Evolutionary conservation across 2,797 vertebrate genomes (phyloP).

Genomic region (Enteromius anoplus): DNA sequence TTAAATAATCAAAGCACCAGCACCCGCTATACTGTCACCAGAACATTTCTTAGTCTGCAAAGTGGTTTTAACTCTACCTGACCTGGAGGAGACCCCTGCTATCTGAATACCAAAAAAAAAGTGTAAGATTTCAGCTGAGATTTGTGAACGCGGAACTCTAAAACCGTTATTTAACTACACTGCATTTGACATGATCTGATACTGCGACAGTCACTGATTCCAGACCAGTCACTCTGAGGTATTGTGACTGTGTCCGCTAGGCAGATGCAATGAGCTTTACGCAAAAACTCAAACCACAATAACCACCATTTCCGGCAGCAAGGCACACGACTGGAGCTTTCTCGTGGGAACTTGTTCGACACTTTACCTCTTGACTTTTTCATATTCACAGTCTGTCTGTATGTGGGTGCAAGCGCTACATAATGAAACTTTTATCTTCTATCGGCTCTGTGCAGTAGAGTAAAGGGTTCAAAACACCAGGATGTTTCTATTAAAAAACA

Average conservation of each 20-base stretch:
- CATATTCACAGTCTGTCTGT: constrained; percentile 5
- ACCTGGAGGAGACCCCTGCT: constrained; percentile 43
- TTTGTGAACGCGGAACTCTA: background rate
- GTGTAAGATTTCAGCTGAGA: constrained; percentile 13
- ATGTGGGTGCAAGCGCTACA: background rate
- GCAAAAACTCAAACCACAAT: constrained; percentile 65
- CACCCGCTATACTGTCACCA: background rate
- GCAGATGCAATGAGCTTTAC: constrained; percentile 51
- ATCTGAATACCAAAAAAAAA: too few species aligned
- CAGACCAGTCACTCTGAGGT: constrained; percentile 59
- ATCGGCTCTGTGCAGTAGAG: background rate
- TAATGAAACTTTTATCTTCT: background rate
- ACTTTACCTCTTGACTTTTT: constrained; percentile 70
- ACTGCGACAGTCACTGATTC: constrained; percentile 14
- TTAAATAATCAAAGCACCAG: background rate
- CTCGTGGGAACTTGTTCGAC: constrained; percentile 79
- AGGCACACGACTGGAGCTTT: constrained; percentile 68
- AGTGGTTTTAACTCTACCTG: constrained; percentile 43
- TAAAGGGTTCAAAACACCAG: background rate
- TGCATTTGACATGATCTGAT: background rate
- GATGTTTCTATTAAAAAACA: too few species aligned
- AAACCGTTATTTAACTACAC: background rate
- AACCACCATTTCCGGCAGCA: constrained; percentile 76
- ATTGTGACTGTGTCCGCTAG: constrained; percentile 20
- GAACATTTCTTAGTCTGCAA: constrained; percentile 20